Conservation (phyloP, 2,888 invertebrate genomes). For the Acanthosepion pharaonis region DNA sequence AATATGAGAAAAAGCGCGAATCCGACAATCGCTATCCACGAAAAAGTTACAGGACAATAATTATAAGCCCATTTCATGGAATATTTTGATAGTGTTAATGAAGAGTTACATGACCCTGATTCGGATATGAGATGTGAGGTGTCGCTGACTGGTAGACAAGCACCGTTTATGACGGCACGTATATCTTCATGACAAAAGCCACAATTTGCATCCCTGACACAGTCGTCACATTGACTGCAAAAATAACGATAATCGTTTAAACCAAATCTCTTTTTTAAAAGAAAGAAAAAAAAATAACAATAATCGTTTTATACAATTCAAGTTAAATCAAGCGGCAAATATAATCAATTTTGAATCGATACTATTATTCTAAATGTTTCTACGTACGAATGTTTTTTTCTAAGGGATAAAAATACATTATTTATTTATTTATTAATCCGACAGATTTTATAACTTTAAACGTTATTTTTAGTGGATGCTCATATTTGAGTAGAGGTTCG, state of each 20-base stretch:
- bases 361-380: too few species aligned
- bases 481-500: too few species aligned
- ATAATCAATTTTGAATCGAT: too few species aligned
- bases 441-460: too few species aligned
- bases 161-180: conserved; percentile 59
- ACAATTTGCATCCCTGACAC: conserved; percentile 68
- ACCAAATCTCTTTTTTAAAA: too few species aligned
- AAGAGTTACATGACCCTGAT: conserved; percentile 52
- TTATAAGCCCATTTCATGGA: conserved; percentile 65
- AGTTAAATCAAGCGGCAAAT: too few species aligned
- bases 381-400: too few species aligned
- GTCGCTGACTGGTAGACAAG: conserved; percentile 63
- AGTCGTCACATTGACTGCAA: conserved; percentile 60
- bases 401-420: too few species aligned
- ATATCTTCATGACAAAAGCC: conserved; percentile 75
- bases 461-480: too few species aligned
- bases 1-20: conserved; percentile 73
- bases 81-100: conserved; percentile 24
- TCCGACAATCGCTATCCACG: conserved; percentile 73
- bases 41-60: conserved; percentile 74
- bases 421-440: too few species aligned
- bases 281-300: too few species aligned
- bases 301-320: too few species aligned
- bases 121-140: conserved; percentile 6
- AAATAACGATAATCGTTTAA: neutral